These are phyloP conservation scores for Andrena fulva DNA, from an alignment of 2,888 invertebrate genomes.

Conservation along the genomic window DNA sequence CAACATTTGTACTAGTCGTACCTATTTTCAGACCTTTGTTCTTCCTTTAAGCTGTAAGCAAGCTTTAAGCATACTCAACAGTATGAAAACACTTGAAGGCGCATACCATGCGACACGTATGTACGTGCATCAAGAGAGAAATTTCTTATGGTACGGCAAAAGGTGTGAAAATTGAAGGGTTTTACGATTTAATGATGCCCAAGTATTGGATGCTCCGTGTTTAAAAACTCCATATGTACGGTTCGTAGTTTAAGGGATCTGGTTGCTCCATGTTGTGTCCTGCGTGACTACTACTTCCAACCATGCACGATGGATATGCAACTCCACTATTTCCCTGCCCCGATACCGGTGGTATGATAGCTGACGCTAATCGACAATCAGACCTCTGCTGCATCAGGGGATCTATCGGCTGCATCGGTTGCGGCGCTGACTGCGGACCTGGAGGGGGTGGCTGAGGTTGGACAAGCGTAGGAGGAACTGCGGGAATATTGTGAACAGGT, in stretches of 20 bases:
- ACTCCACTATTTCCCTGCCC: slow-evolving; percentile 73
- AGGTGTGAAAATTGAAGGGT: slow-evolving; percentile 16
- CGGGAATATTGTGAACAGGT: slow-evolving; percentile 74
- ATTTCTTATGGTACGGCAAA: background rate
- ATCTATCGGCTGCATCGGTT: slow-evolving; percentile 76
- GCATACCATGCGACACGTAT: background rate
- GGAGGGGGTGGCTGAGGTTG: slow-evolving; percentile 59
- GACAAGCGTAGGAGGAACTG: slow-evolving; percentile 59
- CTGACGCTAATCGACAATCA: slow-evolving; percentile 80
- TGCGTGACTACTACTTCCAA: slow-evolving; percentile 76
- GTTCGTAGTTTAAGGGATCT: slow-evolving; percentile 82
- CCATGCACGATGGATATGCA: slow-evolving; percentile 82
- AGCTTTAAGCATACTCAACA: background rate
- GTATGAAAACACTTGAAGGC: slow-evolving; percentile 6
- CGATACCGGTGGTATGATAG: slow-evolving; percentile 70
- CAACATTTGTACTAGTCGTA: slow-evolving; percentile 1
- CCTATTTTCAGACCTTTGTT: slow-evolving; percentile 16
- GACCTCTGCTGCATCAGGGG: slow-evolving; percentile 80
- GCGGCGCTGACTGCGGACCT: slow-evolving; percentile 57
- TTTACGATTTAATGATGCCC: background rate
- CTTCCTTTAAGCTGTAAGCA: background rate
- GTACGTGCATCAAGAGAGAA: background rate
- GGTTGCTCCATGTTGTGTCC: slow-evolving; percentile 81
- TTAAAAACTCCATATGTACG: slow-evolving; percentile 83
- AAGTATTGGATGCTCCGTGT: background rate